These are phyloP conservation scores for Ischnus inquisitorius DNA, from an alignment of 2,888 invertebrate species.

Conservation along the genomic window DNA sequence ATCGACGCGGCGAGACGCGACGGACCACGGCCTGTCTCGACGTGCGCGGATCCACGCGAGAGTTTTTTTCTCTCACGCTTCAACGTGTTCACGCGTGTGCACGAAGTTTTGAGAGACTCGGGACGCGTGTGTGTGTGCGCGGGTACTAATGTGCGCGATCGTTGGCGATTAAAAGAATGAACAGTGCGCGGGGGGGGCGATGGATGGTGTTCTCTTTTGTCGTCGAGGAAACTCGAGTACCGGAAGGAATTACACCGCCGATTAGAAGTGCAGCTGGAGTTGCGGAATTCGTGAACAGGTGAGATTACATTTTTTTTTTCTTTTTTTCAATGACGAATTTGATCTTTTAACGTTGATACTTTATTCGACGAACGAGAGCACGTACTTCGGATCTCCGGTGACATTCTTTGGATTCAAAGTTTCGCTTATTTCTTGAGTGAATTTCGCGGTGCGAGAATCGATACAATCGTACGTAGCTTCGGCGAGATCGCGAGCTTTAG, in stretches of 20 bases:
- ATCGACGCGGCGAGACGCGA: neutral
- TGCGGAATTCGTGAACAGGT: neutral
- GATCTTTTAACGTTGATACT: neutral
- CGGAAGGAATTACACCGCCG: conserved; percentile 8
- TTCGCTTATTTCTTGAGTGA: too few species aligned
- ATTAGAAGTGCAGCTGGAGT: neutral
- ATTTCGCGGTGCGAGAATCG: neutral
- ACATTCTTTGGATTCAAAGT: too few species aligned
- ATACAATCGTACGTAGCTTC: too few species aligned
- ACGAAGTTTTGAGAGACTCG: conserved; percentile 3
- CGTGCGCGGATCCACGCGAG: neutral
- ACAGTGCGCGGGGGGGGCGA: neutral
- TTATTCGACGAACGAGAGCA: neutral
- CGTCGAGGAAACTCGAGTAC: neutral
- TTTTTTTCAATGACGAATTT: neutral
- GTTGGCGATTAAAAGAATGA: conserved; percentile 14
- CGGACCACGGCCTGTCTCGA: neutral
- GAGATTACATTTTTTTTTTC: neutral
- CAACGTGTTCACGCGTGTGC: neutral
- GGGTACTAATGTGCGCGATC: conserved; percentile 19
- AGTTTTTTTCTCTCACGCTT: neutral
- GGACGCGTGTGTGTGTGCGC: conserved; percentile 8
- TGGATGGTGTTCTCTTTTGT: neutral
- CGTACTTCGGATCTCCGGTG: neutral
- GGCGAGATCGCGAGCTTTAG: too few species aligned